These are phyloP conservation scores for Blastobasis adustella DNA, from an alignment of 2,888 invertebrate species.

Conservation along the genomic window DNA sequence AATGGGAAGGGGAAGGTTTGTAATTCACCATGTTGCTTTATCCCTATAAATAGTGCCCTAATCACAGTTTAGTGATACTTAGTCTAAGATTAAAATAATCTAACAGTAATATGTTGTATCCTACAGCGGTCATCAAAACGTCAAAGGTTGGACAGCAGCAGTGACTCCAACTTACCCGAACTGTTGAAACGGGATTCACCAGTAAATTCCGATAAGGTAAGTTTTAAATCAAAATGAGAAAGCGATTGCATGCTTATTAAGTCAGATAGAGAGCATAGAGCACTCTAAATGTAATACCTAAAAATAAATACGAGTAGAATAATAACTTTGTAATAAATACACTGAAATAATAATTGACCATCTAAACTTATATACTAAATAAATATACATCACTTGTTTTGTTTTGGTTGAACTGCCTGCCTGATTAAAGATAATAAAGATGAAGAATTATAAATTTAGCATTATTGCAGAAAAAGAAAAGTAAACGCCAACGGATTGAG, in stretches of 20 bases:
- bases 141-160: slow-evolving; percentile 43
- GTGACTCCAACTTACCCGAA: slow-evolving; percentile 25
- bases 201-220: slow-evolving; percentile 28
- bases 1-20: slow-evolving; percentile 26
- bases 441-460: no score
- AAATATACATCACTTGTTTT: no score
- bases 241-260: neutral
- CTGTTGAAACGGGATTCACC: slow-evolving; percentile 14
- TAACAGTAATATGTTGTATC: neutral
- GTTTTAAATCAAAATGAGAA: neutral
- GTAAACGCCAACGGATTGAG: slow-evolving; percentile 53
- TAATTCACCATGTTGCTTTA: neutral
- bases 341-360: no score
- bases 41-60: neutral
- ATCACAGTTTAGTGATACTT: no score
- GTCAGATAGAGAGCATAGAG: no score
- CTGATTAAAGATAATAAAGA: no score
- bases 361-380: no score
- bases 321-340: no score
- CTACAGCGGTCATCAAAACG: slow-evolving; percentile 30
- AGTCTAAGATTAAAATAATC: neutral
- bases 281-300: no score
- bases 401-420: no score
- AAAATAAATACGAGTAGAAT: no score
- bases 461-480: slow-evolving; percentile 39